A percentile compares a stretch with the other conserved stretches of the same genome.
Evolutionary conservation across 2,888 invertebrate genomes (phyloP).

Genomic region (Spodoptera picta): DNA sequence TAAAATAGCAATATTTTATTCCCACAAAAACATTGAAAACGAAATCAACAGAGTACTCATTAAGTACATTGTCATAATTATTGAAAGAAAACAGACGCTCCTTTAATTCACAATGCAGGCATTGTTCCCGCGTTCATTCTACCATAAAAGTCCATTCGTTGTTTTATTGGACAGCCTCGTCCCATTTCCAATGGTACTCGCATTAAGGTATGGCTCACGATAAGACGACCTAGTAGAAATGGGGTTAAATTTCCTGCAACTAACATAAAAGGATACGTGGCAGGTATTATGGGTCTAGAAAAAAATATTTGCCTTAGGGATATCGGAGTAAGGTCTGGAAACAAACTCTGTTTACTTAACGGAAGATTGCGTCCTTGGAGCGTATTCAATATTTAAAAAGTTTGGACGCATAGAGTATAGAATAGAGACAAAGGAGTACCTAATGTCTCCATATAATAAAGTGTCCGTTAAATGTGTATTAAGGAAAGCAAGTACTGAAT

Average conservation of each 20-base stretch:
- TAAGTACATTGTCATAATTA: slow-evolving; percentile 5
- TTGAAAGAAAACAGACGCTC: slow-evolving; percentile 15
- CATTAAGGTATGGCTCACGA: slow-evolving; percentile 49
- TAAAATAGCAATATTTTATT: too few relatives aligned
- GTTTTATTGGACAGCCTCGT: slow-evolving; percentile 47
- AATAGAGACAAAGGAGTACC: too few relatives aligned
- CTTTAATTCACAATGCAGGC: slow-evolving; percentile 13
- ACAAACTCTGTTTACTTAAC: slow-evolving; percentile 7
- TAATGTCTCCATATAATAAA: too few relatives aligned
- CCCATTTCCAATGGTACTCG: slow-evolving; percentile 44
- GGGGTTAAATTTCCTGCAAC: slow-evolving; percentile 59
- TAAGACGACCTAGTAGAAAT: slow-evolving; percentile 58
- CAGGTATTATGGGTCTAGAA: too few relatives aligned
- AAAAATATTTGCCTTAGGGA: too few relatives aligned
- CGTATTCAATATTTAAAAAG: slow-evolving; percentile 28
- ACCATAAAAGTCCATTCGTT: slow-evolving; percentile 39
- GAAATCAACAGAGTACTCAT: neutral
- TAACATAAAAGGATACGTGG: slow-evolving; percentile 35
- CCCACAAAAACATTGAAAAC: neutral
- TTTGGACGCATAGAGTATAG: too few relatives aligned
- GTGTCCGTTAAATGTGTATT: too few relatives aligned
- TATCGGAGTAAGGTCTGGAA: slow-evolving; percentile 4
- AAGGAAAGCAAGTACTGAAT: too few relatives aligned
- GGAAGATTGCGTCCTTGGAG: slow-evolving; percentile 19
- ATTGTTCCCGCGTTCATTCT: slow-evolving; percentile 29